These are phyloP conservation scores for Rhagologus leucostigma DNA, from an alignment of 2,113 vertebrate genomes.

Conservation along the genomic window DNA sequence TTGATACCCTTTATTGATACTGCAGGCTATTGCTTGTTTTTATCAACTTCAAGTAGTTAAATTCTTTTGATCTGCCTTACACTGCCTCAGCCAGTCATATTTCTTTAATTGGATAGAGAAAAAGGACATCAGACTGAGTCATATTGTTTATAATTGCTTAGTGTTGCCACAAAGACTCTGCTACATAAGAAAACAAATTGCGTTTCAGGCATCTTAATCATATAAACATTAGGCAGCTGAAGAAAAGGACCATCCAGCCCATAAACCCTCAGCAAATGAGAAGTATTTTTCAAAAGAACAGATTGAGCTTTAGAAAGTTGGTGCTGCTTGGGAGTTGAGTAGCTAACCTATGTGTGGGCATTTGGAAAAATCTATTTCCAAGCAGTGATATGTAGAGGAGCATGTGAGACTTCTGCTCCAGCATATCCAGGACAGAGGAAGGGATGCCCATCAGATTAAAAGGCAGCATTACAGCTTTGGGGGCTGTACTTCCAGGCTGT, in stretches of 20 bases:
- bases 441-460: not conserved
- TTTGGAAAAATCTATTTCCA: not conserved
- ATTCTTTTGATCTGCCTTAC: not conserved
- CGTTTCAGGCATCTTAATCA: not conserved
- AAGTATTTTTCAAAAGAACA: not conserved
- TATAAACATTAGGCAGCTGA: not conserved
- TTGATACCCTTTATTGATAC: not conserved
- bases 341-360: not conserved
- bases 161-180: not conserved
- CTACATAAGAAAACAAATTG: not conserved
- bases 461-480: not conserved
- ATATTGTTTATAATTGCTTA: not conserved
- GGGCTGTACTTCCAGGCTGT: not conserved
- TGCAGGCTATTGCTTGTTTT: not conserved
- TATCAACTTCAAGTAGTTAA: not conserved
- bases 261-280: not conserved
- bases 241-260: not conserved
- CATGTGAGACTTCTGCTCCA: not conserved
- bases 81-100: not conserved
- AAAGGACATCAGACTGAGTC: not conserved
- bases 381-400: not conserved
- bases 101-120: not conserved
- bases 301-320: not conserved
- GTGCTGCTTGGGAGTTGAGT: not conserved
- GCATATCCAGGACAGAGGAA: not conserved